Evolutionary conservation across 2,797 vertebrate genomes (phyloP), one percentile per base, ranked within the genome.

Genomic region (Acipenser transmontanus): DNA sequence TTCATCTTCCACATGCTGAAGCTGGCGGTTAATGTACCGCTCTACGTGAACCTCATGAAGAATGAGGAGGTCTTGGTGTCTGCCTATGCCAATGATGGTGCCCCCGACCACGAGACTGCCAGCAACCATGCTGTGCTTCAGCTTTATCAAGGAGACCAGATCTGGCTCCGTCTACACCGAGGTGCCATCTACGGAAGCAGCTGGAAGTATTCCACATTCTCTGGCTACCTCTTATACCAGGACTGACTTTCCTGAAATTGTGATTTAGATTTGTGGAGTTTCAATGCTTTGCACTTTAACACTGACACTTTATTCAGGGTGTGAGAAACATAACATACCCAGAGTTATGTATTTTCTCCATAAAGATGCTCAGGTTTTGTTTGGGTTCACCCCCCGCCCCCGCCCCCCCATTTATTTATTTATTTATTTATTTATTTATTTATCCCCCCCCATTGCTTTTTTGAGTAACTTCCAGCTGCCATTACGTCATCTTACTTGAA

Each of bases 141-240:
- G 68, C 93, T 99, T 1, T 93, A 91, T 70, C 94, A 94, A 59
- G 97, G 95, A 8, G 97, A 99, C 75, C 95, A 98, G 78, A 92
- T 99, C 74, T 99, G 97, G 97, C 80, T 99, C 2, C 87, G 96
- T 47, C 82, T 99, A 73, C 97, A 99, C 77, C 90, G 97, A 1
- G 96, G 97, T 0, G 95, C 97, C 57, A 96, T 99, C 79, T 99
- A 99, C 68, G 97, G 97, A 70, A 99, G 97, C 79, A 97, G 93
- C 64, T 99, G 97, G 97, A 99, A 98, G 81, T 99, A 99, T 52
- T 99, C 97, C 77, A 99, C 97, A 7, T 99, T 99, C 74, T 99
- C 97, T 2, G 97, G 97, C 74, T 98, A 98, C 77, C 87, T 99
- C 70, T 91, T 99, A 66, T 99, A 99, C 84, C 95, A 96, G 82